Evolutionary conservation across 2,113 vertebrate genomes (phyloP), one percentile per base, ranked within the genome.

Genomic region (Forbesichthys agassizii): DNA sequence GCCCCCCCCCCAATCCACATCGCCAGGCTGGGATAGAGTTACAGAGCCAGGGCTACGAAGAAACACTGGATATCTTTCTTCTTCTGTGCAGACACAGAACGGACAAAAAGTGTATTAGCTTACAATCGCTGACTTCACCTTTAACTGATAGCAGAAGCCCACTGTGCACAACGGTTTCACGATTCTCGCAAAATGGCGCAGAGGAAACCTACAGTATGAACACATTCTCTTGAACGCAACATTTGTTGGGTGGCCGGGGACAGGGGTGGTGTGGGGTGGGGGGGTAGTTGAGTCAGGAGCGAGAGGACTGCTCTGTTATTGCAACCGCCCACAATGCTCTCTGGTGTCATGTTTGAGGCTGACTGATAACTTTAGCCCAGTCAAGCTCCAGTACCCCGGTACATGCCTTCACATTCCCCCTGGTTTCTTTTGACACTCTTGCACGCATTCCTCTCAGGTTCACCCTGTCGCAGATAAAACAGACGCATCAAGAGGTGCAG

Each of bases 351-450:
- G 72, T 74, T 81, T 52, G 36, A 63, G 72, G 18, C 82, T 64
- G 78, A 80, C 62, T 80, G 86, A 89, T 85, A 70, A 77, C 82
- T 84, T 84, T 81, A 84, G 76, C 70, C 83, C 71, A 62, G 83
- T 87, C 86, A 83, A 78, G 86, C 84, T 90, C 82, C 74, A 58
- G 59, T 6, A 51, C 84, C 73, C 70, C 61, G 86, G 79, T 78
- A 78, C 49, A 54, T 13, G 51, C 69, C 76, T 59, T 61, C 64
- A 5, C 55, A 1, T 69, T 69, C 58, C 71, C 49, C 48, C 1
- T 73, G 59, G 68, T 69, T 77, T 73, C 59, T 66, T 61, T 52
- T 64, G 51, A 33, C 54, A 64, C 61, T 84, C 77, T 27, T 53
- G 7, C 68, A 4, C 64, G 57, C 75, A 84, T 88, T 87, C 84